Evolutionary conservation across 1,140 invertebrate genomes (phyloP).

Genomic region (Cydia fagiglandana): DNA sequence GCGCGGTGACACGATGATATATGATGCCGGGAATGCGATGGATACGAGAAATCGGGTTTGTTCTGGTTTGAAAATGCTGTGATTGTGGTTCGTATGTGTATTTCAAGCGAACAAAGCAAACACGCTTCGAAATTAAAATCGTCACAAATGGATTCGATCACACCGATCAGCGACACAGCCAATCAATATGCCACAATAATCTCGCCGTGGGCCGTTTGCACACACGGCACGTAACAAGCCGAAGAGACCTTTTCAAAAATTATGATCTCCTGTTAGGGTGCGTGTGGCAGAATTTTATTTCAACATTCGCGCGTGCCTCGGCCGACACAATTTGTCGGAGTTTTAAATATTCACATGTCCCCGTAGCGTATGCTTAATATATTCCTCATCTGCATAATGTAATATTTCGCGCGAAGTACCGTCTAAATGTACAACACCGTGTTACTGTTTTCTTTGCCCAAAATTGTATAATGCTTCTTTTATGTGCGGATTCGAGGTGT

Average conservation of each 20-base stretch:
- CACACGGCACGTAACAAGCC: conserved; percentile 49
- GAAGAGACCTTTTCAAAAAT: conserved; percentile 62
- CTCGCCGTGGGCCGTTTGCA: conserved; percentile 42
- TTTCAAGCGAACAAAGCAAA: not conserved
- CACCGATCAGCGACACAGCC: not conserved
- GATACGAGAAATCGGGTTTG: not conserved
- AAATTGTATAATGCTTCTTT: conserved; percentile 34
- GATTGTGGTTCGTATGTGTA: too few relatives aligned
- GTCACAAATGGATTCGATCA: not conserved
- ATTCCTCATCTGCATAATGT: conserved; percentile 56
- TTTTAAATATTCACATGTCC: conserved; percentile 64
- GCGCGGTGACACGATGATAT: conserved; percentile 24
- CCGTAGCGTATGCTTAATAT: conserved; percentile 52
- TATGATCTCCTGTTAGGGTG: conserved; percentile 61
- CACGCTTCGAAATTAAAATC: conserved; percentile 19
- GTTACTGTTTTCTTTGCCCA: conserved; percentile 40
- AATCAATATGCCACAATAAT: conserved; percentile 11
- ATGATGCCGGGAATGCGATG: not conserved
- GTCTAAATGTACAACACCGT: conserved; percentile 42
- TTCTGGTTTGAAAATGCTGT: not conserved
- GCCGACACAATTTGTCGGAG: conserved; percentile 54
- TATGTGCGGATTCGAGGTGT: conserved; percentile 28
- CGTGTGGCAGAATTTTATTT: conserved; percentile 58
- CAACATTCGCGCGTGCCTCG: conserved; percentile 50
- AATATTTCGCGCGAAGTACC: conserved; percentile 50